Evolutionary conservation across 2,888 invertebrate genomes (phyloP).

Genomic region (Alitta virens): DNA sequence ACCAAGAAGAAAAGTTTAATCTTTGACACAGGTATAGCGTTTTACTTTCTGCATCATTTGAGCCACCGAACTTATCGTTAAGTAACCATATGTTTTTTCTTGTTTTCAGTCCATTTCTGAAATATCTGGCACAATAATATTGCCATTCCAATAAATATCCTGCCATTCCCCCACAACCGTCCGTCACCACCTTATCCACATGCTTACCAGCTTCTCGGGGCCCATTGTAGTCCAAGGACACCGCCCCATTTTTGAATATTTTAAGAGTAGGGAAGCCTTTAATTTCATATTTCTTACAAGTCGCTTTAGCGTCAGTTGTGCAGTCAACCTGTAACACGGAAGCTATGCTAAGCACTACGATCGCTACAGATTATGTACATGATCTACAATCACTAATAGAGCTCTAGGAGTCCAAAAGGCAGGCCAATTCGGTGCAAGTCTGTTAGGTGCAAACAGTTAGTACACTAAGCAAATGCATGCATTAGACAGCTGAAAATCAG

Average conservation of each 20-base stretch:
- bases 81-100: too few relatives aligned
- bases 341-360: neutral
- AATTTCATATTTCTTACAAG: constrained; percentile 84
- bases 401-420: neutral
- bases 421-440: too few relatives aligned
- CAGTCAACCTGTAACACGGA: constrained; percentile 69
- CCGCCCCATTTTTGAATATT: constrained; percentile 87
- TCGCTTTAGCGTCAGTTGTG: constrained; percentile 77
- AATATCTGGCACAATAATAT: neutral
- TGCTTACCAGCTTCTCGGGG: constrained; percentile 79
- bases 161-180: neutral
- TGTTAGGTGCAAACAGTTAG: too few relatives aligned
- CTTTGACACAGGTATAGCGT: too few relatives aligned
- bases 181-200: too few relatives aligned
- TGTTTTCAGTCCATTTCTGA: too few relatives aligned
- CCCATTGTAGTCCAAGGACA: constrained; percentile 89
- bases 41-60: too few relatives aligned
- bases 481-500: too few relatives aligned
- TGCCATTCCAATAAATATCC: neutral
- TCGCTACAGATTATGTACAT: neutral
- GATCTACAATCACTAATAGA: neutral
- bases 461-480: too few relatives aligned
- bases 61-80: too few relatives aligned
- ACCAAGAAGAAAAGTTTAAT: too few relatives aligned
- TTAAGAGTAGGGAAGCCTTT: constrained; percentile 96